Percentiles rank a stretch among this genome's conserved stretches.
phyloP scores from a whole-genome alignment of 1,140 invertebrate genomes.

The Lordiphosa stackelbergi region DNA sequence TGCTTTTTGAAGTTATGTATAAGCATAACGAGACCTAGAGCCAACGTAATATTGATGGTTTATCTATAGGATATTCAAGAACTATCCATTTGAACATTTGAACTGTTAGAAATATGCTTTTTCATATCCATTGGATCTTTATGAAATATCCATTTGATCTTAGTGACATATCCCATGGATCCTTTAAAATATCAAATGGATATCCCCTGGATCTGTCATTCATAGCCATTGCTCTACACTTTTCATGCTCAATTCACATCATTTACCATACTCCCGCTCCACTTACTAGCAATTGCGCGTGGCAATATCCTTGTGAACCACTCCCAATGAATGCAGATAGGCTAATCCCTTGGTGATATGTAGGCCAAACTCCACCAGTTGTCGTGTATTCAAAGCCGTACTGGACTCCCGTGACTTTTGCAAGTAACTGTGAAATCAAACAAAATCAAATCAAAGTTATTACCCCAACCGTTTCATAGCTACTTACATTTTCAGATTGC shows the following conservation, averaged over 20 bases:
- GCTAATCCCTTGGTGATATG: conserved; percentile 91
- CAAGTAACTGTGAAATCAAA: conserved; percentile 80
- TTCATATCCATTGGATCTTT: no score
- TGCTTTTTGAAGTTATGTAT: no score
- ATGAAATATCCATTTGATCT: no score
- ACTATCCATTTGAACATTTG: no score
- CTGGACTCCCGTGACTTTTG: conserved; percentile 81
- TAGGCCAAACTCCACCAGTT: conserved; percentile 92
- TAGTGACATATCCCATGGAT: no score
- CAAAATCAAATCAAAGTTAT: neutral
- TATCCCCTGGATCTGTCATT: no score
- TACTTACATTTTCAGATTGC: conserved; percentile 91
- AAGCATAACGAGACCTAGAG: no score
- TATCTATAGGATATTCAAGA: no score
- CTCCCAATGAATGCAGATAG: conserved; percentile 91
- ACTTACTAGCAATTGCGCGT: conserved; percentile 93
- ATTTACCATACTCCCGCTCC: neutral
- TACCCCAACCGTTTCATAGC: neutral
- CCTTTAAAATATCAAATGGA: no score
- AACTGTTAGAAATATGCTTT: no score
- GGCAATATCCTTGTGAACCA: conserved; percentile 94
- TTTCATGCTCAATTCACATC: neutral
- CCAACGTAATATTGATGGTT: no score
- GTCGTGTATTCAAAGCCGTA: conserved; percentile 84
- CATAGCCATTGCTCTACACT: conserved; percentile 10